Evolutionary conservation across 2,113 vertebrate genomes (phyloP), one percentile per base, ranked within the genome.

Genomic region (Oncorhynchus kisutch): DNA sequence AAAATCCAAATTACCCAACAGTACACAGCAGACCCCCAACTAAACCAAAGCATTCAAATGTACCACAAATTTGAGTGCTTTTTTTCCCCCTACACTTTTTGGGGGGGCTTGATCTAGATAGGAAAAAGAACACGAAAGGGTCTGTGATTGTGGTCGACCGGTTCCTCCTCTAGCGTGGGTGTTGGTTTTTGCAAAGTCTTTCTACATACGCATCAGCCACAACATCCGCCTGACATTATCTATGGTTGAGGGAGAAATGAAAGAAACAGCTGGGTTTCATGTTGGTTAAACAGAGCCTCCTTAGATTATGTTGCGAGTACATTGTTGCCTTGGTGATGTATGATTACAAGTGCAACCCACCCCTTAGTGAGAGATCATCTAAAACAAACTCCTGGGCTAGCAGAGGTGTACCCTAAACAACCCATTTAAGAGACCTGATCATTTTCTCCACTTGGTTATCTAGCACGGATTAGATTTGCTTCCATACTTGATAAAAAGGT

Each of bases 1-100:
- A 92, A 92, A 94, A 93, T 92, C 93, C 91, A 94, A 93, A 91
- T 89, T 88, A 92, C 86, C 89, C 84, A 89, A 88, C 72, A 92
- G 84, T 83, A 91, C 89, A 92, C 85, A 86, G 89, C 85, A 86
- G 85, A 92, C 85, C 59, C 78, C 72, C 39, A 49, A 82, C 78
- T 77, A 85, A 83, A 80, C 83, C 73, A 85, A 74, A 84, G 73
- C 79, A 75, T 75, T 45, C 81, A 82, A 80, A 84, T 76, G 72
- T 25, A 60, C 73, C 79, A 76, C 75, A 79, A 75, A 74, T 76
- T 65, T 92, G 82, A 88, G 84, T 88, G 85, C 82, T 87, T 78
- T 1, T 8, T 31, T 39, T 7, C 0, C 0, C 5, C 1, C 6
- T 81, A 78, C 9, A 78, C 70, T 9, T 80, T 45, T 90, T 90